Evolutionary conservation across 2,113 vertebrate genomes (phyloP), one percentile per base, ranked within the genome.

Genomic region (Strix aluco): DNA sequence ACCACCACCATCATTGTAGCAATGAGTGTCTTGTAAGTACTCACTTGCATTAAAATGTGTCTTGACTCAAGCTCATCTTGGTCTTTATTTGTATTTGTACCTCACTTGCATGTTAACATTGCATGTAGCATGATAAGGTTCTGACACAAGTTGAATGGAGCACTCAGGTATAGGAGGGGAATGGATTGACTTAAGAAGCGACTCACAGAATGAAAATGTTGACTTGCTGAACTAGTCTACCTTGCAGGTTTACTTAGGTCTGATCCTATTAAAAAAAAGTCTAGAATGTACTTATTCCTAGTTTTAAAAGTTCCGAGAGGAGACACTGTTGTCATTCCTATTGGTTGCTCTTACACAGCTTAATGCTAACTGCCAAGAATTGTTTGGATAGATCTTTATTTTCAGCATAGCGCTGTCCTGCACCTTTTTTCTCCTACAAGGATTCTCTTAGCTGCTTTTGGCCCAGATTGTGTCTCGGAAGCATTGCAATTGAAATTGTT

Each of bases 1-100:
- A 97, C 97, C 90, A 97, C 94, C 5, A 61, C 85, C 85, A 97
- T 98, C 72, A 97, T 98, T 93, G 92, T 98, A 92, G 92, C 98
- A 77, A 98, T 98, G 98, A 98, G 98, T 82, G 70, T 98, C 94
- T 98, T 98, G 98, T 98, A 97, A 98, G 98, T 98, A 98, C 71
- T 90, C 77, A 22, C 62, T 96, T 92, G 65, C 67, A 66, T 91
- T 94, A 67, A 90, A 91, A 59, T 19, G 22, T 73, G 74, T 42
- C 54, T 91, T 93, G 51, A 57, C 20, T 90, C 12, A 30, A 90
- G 25, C 15, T 94, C 36, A 18, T 88, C 74, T 93, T 81, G 38
- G 21, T 73, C 58, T 74, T 91, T 55, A 36, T 58, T 38, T 94
- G 54, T 57, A 38, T 69, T 79, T 66, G 22, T 87, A 79, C 25